Evolutionary conservation across 2,888 invertebrate genomes (phyloP), one percentile per base, ranked within the genome.

Genomic region (Scrobipalpa atriplicella): DNA sequence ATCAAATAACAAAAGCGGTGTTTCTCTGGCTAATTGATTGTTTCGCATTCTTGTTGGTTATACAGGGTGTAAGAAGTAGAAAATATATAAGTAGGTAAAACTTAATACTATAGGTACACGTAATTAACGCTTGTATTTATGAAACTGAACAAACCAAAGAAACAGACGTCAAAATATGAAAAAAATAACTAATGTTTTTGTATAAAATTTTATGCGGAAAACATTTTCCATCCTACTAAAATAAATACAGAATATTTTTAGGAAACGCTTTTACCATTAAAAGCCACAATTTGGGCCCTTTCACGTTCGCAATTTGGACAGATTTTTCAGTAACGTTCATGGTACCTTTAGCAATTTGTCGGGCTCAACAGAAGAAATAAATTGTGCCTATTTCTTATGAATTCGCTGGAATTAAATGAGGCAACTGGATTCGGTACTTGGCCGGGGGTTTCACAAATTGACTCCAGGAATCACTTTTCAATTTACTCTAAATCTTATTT

Each of bases 361-460:
- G 47, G n/a, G 16, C 47, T 47, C 47, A 47, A 47, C 10, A 7
- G 47, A 47, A 47, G n/a, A 47, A 47, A 47, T 47, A 47, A 47
- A 47, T 47, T 8, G 16, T 3, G n/a, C 47, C 47, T 47, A 47
- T 47, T 16, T 16, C 47, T 47, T 47, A 47, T 47, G 16, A 16
- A 47, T 43, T n/a, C 47, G 16, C 47, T 16, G 1, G n/a, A 47
- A 47, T 47, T 16, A n/a, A 47, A 47, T 47, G n/a, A 47, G 5
- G 5, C 47, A n/a, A n/a, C 47, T 47, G 5, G 47, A 47, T 47
- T 7, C 47, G 47, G n/a, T 47, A 47, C 47, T 47, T 47, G 47
- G 47, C 16, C 47, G n/a, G 47, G 16, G 2, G 11, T 13, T 43
- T 43, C 2, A 43, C 43, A 43, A 43, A 13, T 13, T 8, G 16